Evolutionary conservation across 1,140 invertebrate genomes (phyloP).

Genomic region (Dendroctonus valens): DNA sequence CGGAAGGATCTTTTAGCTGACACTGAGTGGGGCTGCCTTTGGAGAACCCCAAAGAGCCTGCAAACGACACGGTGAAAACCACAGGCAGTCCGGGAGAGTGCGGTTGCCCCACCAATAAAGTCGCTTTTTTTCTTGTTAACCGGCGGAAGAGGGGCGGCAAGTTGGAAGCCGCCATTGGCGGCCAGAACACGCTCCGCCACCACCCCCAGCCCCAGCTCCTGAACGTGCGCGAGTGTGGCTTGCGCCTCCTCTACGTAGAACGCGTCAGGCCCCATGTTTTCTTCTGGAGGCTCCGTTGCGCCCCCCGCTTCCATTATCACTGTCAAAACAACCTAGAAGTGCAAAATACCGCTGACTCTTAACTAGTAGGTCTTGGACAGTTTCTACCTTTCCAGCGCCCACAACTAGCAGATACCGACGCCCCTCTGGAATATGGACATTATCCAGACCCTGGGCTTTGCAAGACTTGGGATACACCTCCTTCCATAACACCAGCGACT

Average conservation of each 20-base stretch:
- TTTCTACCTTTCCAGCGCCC: conserved; percentile 64
- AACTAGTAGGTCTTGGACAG: background rate
- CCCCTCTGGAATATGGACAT: conserved; percentile 52
- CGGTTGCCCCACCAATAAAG: conserved; percentile 33
- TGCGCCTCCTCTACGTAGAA: conserved; percentile 70
- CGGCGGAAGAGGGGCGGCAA: conserved; percentile 38
- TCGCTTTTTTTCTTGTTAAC: conserved; percentile 37
- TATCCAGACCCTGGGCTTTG: conserved; percentile 33
- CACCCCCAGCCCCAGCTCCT: conserved; percentile 62
- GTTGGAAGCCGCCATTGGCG: conserved; percentile 57
- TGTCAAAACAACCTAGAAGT: conserved; percentile 56
- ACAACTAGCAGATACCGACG: conserved; percentile 73
- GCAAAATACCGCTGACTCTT: background rate
- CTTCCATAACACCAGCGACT: conserved; percentile 73
- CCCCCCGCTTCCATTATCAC: conserved; percentile 72
- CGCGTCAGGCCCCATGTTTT: conserved; percentile 57
- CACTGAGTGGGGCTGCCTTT: conserved; percentile 15
- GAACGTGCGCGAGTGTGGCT: conserved; percentile 65
- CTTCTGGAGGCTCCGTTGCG: conserved; percentile 49
- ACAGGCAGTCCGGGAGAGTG: no score
- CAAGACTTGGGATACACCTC: conserved; percentile 63
- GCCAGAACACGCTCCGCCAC: conserved; percentile 61
- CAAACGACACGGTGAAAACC: no score
- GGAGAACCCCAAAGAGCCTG: conserved; percentile 19
- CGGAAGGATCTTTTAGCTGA: conserved; percentile 20